phyloP scores from a whole-genome alignment of 1,140 invertebrate species.

The Carcinoscorpius rotundicauda region DNA sequence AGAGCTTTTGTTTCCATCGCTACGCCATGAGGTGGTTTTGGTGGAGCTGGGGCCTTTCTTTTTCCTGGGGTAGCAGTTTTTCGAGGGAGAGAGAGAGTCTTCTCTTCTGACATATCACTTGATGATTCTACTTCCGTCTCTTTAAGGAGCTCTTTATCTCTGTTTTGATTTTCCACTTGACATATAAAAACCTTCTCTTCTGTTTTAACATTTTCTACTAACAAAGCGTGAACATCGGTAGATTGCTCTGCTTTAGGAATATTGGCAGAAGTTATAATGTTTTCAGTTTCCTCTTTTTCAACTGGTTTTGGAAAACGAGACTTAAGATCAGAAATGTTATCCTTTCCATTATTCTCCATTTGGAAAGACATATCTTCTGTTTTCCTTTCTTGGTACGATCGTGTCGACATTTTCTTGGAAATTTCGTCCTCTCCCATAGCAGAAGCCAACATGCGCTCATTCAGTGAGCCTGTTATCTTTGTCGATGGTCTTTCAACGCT shows the following conservation, averaged over 20 bases:
- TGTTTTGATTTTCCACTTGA: too few relatives aligned
- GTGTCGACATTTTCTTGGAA: not conserved
- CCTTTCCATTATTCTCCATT: not conserved
- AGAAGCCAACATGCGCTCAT: conserved; percentile 18
- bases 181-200: too few relatives aligned
- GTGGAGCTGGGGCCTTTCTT: not conserved
- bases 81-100: not conserved
- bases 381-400: conserved; percentile 7
- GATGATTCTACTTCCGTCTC: not conserved
- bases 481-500: not conserved
- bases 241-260: not conserved
- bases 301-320: not conserved
- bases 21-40: not conserved
- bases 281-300: not conserved
- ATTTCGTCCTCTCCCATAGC: conserved; percentile 13
- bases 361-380: conserved; percentile 11
- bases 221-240: not conserved
- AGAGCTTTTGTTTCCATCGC: not conserved
- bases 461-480: conserved; percentile 14
- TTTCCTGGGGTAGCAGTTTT: not conserved
- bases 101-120: not conserved
- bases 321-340: not conserved
- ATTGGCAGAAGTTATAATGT: not conserved
- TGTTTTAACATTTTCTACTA: not conserved
- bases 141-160: not conserved